These are phyloP conservation scores for Triplophysa tibetana DNA, from an alignment of 2,113 vertebrate genomes.

Conservation along the genomic window DNA sequence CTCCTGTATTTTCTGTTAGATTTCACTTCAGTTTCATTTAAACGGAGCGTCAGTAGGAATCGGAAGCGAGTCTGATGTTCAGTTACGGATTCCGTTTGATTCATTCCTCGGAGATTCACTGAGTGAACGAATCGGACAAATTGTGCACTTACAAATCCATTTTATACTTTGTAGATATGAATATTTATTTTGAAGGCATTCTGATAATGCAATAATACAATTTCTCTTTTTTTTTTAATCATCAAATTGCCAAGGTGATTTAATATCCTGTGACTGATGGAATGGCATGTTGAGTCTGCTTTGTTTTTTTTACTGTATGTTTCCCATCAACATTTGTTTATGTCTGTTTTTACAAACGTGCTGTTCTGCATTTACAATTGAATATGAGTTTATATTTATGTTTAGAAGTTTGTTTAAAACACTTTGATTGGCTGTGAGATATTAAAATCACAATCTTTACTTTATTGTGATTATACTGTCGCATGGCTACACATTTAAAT, in stretches of 20 bases:
- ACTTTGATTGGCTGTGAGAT: not conserved
- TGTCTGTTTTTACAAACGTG: not conserved
- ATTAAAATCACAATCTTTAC: not conserved
- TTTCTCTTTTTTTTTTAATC: constrained; percentile 58
- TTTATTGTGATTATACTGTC: not conserved
- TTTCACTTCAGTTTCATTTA: too few species aligned
- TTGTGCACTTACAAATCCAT: constrained; percentile 69
- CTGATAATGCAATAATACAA: constrained; percentile 74
- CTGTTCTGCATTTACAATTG: not conserved
- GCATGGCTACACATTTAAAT: not conserved
- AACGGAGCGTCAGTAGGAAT: too few species aligned
- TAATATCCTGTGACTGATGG: constrained; percentile 59
- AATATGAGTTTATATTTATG: not conserved
- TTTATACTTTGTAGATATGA: constrained; percentile 66
- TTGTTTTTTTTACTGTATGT: not conserved
- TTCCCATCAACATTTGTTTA: too few species aligned
- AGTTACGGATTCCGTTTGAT: not conserved
- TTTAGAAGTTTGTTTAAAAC: not conserved
- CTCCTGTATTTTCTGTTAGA: not conserved
- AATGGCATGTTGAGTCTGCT: not conserved
- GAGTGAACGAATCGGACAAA: not conserved
- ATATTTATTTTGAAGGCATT: constrained; percentile 68
- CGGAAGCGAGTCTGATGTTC: not conserved
- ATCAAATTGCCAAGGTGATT: constrained; percentile 62
- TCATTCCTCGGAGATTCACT: not conserved